A percentile compares a stretch with the other conserved stretches of the same genome.
phyloP scores from a whole-genome alignment of 2,113 vertebrate species.

The Boulengeromyrus knoepffleri region DNA sequence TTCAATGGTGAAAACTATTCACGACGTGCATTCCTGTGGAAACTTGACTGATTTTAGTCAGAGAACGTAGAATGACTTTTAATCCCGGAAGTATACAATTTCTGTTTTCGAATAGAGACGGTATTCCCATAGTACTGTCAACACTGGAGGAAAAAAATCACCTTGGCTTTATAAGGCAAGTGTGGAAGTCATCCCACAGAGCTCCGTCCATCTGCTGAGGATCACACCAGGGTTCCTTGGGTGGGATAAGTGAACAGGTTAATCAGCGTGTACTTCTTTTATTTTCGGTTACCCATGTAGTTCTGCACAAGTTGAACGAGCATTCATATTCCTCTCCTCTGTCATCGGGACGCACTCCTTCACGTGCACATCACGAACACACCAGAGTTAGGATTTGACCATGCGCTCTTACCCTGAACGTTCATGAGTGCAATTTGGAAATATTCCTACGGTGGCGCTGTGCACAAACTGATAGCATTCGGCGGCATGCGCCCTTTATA shows the following conservation, averaged over 20 bases:
- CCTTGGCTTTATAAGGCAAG: background rate
- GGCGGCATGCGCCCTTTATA: background rate
- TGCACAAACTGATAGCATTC: background rate
- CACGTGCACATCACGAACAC: background rate
- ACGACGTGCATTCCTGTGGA: background rate
- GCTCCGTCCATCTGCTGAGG: background rate
- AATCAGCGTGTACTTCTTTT: background rate
- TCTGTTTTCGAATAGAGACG: background rate
- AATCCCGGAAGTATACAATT: background rate
- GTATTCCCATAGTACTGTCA: background rate
- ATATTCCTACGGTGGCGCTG: background rate
- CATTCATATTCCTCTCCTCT: background rate
- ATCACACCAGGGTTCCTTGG: background rate
- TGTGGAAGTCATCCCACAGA: background rate
- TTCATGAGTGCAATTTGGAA: background rate
- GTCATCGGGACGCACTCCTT: background rate
- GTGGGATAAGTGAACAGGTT: background rate
- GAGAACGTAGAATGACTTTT: background rate
- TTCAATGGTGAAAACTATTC: background rate
- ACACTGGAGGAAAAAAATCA: background rate
- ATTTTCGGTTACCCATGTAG: background rate
- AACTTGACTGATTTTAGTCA: background rate
- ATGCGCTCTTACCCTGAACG: background rate
- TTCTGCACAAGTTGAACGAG: background rate
- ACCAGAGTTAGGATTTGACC: background rate